Percentiles rank a stretch among this genome's conserved stretches.
Evolutionary conservation across 2,113 vertebrate species (phyloP).

Genomic region (Ia io): DNA sequence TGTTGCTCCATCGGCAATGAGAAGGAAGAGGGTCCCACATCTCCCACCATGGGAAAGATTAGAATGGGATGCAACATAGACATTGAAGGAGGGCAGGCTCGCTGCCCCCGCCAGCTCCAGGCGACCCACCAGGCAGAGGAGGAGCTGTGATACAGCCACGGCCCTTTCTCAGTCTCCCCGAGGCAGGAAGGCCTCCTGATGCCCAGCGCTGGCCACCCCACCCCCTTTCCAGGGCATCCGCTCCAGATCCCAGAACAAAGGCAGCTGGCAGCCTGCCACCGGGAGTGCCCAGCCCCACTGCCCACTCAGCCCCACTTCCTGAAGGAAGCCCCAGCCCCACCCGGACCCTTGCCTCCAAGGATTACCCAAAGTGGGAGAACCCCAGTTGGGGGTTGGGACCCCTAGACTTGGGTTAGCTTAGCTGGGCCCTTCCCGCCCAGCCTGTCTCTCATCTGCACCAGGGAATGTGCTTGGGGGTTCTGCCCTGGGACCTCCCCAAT

Average conservation of each 20-base stretch:
- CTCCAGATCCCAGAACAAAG: constrained; percentile 79
- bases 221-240: constrained; percentile 71
- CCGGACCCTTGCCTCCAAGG: not conserved
- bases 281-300: not conserved
- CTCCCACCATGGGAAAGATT: not conserved
- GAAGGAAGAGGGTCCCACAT: not conserved
- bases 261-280: constrained; percentile 51
- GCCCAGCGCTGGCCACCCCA: constrained; percentile 35
- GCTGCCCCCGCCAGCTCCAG: not conserved
- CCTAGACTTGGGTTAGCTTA: not conserved
- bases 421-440: not conserved
- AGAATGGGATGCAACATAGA: not conserved
- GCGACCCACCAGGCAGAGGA: not conserved
- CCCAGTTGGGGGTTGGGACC: not conserved
- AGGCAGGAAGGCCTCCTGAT: constrained; percentile 62
- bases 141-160: not conserved
- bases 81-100: not conserved
- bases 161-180: not conserved
- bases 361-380: not conserved
- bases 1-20: not conserved
- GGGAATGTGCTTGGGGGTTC: not conserved
- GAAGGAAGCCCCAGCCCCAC: not conserved
- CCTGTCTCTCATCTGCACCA: too few species aligned
- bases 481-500: not conserved
- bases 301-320: not conserved